Evolutionary conservation across 1,140 invertebrate genomes (phyloP).

Genomic region (Lepidurus arcticus): DNA sequence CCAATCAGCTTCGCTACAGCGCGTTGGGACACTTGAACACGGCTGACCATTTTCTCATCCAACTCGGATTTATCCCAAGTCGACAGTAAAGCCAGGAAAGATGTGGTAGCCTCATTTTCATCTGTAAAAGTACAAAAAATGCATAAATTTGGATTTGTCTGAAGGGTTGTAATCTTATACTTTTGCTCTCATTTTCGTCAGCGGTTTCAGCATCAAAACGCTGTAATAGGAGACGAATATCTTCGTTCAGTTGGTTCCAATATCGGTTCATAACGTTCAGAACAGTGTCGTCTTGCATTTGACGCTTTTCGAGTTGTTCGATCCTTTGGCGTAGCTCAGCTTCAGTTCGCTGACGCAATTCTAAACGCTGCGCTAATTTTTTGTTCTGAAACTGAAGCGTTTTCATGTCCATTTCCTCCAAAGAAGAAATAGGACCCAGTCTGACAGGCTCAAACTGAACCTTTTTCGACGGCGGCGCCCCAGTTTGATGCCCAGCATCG

Average conservation of each 20-base stretch:
- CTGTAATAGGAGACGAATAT: constrained; percentile 86
- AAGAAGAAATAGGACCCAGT: constrained; percentile 83
- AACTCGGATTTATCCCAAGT: constrained; percentile 97
- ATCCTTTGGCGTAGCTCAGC: constrained; percentile 84
- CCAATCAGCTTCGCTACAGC: constrained; percentile 94
- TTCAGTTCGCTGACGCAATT: constrained; percentile 82
- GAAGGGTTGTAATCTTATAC: constrained; percentile 47
- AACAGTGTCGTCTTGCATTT: constrained; percentile 96
- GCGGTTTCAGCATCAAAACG: constrained; percentile 95
- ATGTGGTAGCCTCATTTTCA: constrained; percentile 94
- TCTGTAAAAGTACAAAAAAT: constrained; percentile 48
- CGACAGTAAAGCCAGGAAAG: constrained; percentile 91
- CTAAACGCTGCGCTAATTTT: constrained; percentile 85
- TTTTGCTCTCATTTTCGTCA: constrained; percentile 91
- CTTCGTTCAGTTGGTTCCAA: constrained; percentile 97
- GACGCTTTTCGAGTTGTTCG: constrained; percentile 92
- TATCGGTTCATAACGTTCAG: constrained; percentile 96
- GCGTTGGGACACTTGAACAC: constrained; percentile 84
- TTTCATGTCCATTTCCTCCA: constrained; percentile 97
- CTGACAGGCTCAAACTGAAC: constrained; percentile 89
- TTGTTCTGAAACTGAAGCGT: constrained; percentile 95
- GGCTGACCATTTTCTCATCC: constrained; percentile 88
- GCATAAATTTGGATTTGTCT: not conserved
- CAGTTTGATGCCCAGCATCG: constrained; percentile 36
- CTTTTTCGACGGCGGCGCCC: constrained; percentile 59